Conservation (phyloP, 2,888 invertebrate genomes). For the Lasioglossum oenotherae region DNA sequence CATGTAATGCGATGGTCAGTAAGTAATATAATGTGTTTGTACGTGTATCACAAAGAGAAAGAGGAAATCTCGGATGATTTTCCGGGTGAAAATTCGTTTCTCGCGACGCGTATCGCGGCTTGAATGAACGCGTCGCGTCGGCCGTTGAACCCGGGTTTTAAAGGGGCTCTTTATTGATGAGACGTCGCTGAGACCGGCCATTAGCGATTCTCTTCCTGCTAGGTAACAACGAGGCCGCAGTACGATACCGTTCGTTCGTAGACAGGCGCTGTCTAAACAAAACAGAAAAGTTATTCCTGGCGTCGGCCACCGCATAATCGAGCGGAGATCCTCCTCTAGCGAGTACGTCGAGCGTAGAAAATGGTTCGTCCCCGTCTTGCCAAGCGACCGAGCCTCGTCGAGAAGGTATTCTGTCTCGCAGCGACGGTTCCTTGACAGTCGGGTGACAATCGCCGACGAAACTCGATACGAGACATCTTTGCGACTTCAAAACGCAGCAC, state of each 20-base stretch:
- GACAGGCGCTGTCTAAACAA: conserved; percentile 42
- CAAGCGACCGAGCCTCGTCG: conserved; percentile 13
- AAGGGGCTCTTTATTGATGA: conserved; percentile 31
- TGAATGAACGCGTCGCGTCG: conserved; percentile 18
- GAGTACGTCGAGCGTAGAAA: conserved; percentile 19
- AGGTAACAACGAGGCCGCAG: conserved; percentile 42
- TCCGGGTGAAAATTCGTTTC: not conserved
- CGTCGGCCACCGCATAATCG: conserved; percentile 35
- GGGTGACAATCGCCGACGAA: conserved; percentile 2
- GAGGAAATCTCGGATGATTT: not conserved
- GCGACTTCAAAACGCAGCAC: not conserved
- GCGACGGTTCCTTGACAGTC: not conserved
- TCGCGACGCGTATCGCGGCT: not conserved
- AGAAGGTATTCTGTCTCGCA: not conserved
- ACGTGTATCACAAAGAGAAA: not conserved
- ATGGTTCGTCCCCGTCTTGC: conserved; percentile 25
- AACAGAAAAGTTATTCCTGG: conserved; percentile 49
- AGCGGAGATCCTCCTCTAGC: conserved; percentile 26
- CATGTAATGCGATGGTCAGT: not conserved
- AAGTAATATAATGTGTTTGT: not conserved
- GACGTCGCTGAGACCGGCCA: conserved; percentile 28
- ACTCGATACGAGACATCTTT: not conserved
- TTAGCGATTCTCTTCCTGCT: conserved; percentile 31
- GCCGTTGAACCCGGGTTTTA: conserved; percentile 35
- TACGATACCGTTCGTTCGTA: conserved; percentile 27